Base-by-base conservation (phyloP, 2,888 invertebrate species). In the Palloptera scutellata region DNA sequence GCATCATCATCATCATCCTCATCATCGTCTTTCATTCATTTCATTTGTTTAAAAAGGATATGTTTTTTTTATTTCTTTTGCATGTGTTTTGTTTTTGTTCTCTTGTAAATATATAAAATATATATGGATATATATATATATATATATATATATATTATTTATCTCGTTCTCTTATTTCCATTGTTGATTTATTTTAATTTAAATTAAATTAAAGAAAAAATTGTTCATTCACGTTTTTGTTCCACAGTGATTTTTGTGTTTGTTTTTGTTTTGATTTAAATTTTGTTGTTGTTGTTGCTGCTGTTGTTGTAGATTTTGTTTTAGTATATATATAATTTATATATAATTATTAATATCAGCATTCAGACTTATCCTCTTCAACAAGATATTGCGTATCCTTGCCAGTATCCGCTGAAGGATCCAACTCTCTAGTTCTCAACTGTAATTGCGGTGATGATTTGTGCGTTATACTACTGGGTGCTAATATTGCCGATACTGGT, bases 381-480 rank as follows among this genome's bases (percentile, higher is more conserved):
- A 96, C 96, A 75, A 96, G 89, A 84, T 92, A 91, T 85, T 94
- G 94, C 58, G 96, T 96, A 86, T 96, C 96, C 85, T 92, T 94
- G 83, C 95, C 95, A 66, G 94, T 93, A 85, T 96, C 96, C 68
- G 91, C 89, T 67, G 89, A 86, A 4, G 96, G 96, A 86, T 95
- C 94, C 70, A 96, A 88, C 83, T 92, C 91, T 75, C 90, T 89
- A 83, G 91, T 92, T 84, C 91, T 88, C 75, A 92, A 86, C 82
- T 91, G 90, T 75, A 91, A 86, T 82, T 90, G 91, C 40, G 92
- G 91, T 69, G 91, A 90, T 66, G 91, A 90, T 79, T 91, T 89
- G 80, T 94, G 93, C 76, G 93, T 92, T 77, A 92, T 92, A 75
- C 93, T 92, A 75, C 91, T 91, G 54, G 95, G 94, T 52, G 93